A percentile compares a stretch with the other conserved stretches of the same genome.
Evolutionary conservation across 2,797 vertebrate species (phyloP).

Genomic region (Macropus fuliginosus): DNA sequence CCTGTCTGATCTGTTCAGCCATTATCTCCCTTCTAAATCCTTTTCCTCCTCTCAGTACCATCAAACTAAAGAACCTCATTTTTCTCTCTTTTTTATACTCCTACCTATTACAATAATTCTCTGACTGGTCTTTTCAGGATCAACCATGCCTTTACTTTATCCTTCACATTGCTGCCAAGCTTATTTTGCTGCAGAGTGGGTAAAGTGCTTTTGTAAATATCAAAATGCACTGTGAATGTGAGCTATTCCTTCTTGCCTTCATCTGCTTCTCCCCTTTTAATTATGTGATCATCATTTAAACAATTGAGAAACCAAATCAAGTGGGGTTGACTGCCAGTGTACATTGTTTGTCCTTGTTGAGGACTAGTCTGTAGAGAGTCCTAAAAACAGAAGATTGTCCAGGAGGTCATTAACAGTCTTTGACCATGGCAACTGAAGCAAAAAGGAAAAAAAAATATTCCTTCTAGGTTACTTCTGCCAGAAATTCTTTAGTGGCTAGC

Average conservation of each 20-base stretch:
- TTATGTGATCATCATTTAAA: not conserved
- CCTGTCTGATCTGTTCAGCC: not conserved
- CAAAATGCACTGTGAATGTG: not conserved
- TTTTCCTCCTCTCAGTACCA: not conserved
- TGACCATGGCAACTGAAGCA: not conserved
- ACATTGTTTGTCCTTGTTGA: not conserved
- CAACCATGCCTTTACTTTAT: not conserved
- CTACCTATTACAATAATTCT: not conserved
- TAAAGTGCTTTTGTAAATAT: not conserved
- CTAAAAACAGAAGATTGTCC: not conserved
- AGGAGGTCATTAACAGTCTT: not conserved
- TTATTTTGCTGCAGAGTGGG: not conserved
- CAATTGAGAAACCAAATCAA: not conserved
- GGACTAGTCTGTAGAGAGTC: not conserved
- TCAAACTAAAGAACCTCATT: not conserved
- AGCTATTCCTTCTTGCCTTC: not conserved
- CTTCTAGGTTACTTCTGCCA: not conserved
- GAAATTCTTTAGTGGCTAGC: not conserved
- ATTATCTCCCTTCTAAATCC: not conserved
- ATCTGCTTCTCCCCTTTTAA: not conserved
- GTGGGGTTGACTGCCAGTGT: not conserved
- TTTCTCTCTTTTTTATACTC: not conserved
- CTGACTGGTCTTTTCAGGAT: not conserved
- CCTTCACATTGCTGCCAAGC: not conserved
- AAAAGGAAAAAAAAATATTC: not conserved